Evolutionary conservation across 2,113 vertebrate genomes (phyloP).

Genomic region (Hippocampus comes): DNA sequence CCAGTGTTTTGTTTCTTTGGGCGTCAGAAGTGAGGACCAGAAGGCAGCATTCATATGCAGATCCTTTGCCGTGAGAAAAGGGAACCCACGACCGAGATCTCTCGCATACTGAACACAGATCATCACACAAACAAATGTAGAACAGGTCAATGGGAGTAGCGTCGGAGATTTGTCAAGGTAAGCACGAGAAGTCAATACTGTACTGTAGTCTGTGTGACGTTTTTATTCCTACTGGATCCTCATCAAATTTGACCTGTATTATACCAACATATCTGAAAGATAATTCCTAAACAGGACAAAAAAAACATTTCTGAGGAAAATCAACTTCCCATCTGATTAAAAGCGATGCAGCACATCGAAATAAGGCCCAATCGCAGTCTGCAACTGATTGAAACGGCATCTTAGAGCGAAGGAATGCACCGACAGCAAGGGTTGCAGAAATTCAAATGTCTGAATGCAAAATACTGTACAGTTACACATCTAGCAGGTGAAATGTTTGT

Average conservation of each 20-base stretch:
- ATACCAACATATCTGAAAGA: neutral
- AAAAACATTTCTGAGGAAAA: neutral
- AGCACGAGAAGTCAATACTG: neutral
- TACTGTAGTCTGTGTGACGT: neutral
- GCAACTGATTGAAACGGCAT: no score
- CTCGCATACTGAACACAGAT: slow-evolving; percentile 37
- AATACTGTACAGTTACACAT: neutral
- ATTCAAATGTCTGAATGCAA: neutral
- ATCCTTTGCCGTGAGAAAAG: slow-evolving; percentile 54
- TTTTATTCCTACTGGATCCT: neutral
- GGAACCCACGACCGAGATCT: slow-evolving; percentile 33
- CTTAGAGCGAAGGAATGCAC: slow-evolving; percentile 1
- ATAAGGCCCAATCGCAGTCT: no score
- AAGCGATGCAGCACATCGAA: slow-evolving; percentile 1
- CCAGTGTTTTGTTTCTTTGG: slow-evolving; percentile 26
- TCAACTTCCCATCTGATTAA: neutral
- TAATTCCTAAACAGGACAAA: neutral
- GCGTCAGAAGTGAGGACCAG: slow-evolving; percentile 47
- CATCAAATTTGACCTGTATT: neutral
- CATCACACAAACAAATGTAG: slow-evolving; percentile 8
- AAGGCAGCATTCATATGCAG: slow-evolving; percentile 70
- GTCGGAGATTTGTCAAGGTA: neutral
- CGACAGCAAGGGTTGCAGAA: slow-evolving; percentile 12
- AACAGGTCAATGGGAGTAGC: neutral
- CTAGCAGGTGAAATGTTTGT: neutral